Conservation (phyloP, 2,797 vertebrate species). For the Cyprinella venusta region DNA sequence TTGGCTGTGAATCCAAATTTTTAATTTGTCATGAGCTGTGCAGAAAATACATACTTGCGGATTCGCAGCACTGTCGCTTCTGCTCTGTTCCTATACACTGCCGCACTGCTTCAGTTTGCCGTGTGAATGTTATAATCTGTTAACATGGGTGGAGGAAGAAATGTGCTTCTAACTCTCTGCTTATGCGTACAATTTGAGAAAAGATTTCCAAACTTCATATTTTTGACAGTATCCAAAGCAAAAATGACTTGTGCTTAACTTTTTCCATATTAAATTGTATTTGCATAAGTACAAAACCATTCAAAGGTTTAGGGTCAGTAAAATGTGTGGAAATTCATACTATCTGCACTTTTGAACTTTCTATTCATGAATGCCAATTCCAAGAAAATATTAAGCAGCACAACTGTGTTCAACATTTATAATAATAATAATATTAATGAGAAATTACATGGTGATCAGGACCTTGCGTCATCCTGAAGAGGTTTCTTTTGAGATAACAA, state of each 20-base stretch:
- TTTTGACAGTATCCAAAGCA: neutral
- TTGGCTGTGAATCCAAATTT: too few relatives aligned
- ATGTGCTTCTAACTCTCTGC: neutral
- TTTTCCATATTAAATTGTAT: neutral
- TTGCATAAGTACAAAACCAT: neutral
- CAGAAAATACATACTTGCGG: neutral
- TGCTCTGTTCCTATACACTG: too few relatives aligned
- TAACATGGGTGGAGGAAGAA: too few relatives aligned
- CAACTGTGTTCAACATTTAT: neutral
- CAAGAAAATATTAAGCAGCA: neutral
- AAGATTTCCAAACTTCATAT: neutral
- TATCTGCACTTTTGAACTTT: neutral
- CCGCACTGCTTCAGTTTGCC: too few relatives aligned
- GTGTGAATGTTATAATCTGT: neutral
- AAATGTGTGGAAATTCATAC: neutral
- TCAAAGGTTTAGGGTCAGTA: neutral
- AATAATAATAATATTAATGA: neutral
- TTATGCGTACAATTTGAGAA: neutral
- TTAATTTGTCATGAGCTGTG: neutral
- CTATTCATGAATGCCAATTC: neutral
- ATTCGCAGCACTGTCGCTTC: too few relatives aligned
- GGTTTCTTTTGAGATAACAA: neutral
- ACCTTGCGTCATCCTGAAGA: neutral
- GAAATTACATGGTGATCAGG: too few relatives aligned
- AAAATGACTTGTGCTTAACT: neutral